A percentile compares a stretch with the other conserved stretches of the same genome.
These are phyloP conservation scores for Hyperoplus immaculatus DNA, from an alignment of 2,797 vertebrate species.

Conservation along the genomic window DNA sequence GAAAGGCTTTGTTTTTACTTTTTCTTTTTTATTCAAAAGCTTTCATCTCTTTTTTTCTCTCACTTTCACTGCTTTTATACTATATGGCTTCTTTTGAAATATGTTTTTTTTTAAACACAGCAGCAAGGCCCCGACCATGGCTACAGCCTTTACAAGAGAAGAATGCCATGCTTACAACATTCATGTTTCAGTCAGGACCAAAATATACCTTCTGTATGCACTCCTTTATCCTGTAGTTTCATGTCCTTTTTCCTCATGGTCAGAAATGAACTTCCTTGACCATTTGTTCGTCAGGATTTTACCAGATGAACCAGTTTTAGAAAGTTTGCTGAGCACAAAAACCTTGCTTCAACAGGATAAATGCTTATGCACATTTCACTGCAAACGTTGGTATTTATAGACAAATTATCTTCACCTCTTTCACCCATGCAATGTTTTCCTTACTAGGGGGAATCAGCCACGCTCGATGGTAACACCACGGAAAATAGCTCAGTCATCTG, in stretches of 20 bases:
- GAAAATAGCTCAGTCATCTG: too few relatives aligned
- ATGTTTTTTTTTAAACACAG: background rate
- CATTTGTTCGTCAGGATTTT: background rate
- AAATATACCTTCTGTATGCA: background rate
- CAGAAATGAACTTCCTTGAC: background rate
- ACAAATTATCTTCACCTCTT: too few relatives aligned
- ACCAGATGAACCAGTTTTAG: background rate
- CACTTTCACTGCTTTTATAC: slow-evolving; percentile 2
- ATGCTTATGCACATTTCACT: too few relatives aligned
- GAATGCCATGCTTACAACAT: background rate
- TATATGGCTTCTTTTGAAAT: background rate
- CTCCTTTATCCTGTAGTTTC: background rate
- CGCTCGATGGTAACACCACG: too few relatives aligned
- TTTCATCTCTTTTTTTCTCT: background rate
- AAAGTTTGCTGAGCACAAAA: background rate
- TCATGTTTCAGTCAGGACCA: background rate
- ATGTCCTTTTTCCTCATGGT: background rate
- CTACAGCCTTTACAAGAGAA: background rate
- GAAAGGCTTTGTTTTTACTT: background rate
- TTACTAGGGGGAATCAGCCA: too few relatives aligned
- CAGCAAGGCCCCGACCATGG: background rate
- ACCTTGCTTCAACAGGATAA: too few relatives aligned
- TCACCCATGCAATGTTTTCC: too few relatives aligned
- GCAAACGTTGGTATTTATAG: too few relatives aligned
- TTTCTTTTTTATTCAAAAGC: background rate